Evolutionary conservation across 1,140 invertebrate genomes (phyloP), one percentile per base, ranked within the genome.

Genomic region (Solenopsis invicta): DNA sequence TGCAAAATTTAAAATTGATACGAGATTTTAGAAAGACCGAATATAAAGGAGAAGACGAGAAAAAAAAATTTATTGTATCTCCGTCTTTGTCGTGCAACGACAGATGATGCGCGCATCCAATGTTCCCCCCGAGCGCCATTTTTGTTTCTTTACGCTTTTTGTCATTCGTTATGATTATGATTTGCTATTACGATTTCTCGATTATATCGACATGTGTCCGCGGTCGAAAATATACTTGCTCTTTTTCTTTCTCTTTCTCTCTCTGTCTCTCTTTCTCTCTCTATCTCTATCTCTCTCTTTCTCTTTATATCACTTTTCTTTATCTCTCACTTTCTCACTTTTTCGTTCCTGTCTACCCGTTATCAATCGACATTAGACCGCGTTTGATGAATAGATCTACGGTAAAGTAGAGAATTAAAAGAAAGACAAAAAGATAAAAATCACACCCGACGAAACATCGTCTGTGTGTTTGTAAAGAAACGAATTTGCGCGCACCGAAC

Each of bases 401-500:
- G 67, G 24, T 12, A 69, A 76, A 84, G n/a, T 66, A 37, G 59
- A 72, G 34, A 77, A 67, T 81, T 64, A 29, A 45, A 71, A 61
- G 61, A 75, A 82, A 88, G 69, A 86, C 82, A 86, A 76, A 88
- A 88, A 85, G 69, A 72, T 82, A 29, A 29, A 29, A 29, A 34
- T 41, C 69, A 29, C 75, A 59, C 77, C 75, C 89, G 89, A 76
- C 81, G 77, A 88, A 41, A 37, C 82, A 59, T 74, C 56, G 86
- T 84, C 86, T 74, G 90, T 92, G 92, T 61, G 69, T 82, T 34
- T 59, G 80, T 94, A 93, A 94, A 94, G 93, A 94, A 94, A 94
- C 93, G 93, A 93, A 94, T 93, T 89, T 93, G 92, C 92, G 94
- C 95, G 94, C 94, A 95, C 95, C 95, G 94, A 95, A 92, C 94